Conservation (phyloP, 2,113 vertebrate species). For the Otocyon megalotis region DNA sequence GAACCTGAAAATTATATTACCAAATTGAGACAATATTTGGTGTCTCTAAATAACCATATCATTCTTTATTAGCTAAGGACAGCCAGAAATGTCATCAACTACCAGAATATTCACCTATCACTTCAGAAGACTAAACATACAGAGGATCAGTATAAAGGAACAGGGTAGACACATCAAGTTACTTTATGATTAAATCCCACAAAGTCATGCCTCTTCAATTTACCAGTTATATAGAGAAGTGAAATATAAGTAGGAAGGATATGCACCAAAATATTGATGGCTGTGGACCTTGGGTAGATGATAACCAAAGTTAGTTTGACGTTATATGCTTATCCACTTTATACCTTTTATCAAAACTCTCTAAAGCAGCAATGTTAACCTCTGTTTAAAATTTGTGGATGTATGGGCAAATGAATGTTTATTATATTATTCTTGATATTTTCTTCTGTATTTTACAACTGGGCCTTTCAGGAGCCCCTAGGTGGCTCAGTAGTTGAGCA, state of each 20-base stretch:
- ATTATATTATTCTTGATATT: neutral
- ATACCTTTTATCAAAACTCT: slow-evolving; percentile 8
- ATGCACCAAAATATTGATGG: neutral
- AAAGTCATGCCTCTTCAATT: neutral
- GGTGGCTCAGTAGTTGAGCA: too few relatives aligned
- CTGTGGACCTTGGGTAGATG: neutral
- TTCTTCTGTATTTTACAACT: neutral
- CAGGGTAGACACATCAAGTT: neutral
- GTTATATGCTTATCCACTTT: neutral
- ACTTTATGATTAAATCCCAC: neutral
- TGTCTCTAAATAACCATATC: neutral
- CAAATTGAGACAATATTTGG: neutral
- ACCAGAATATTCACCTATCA: neutral
- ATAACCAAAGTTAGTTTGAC: neutral
- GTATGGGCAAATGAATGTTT: neutral
- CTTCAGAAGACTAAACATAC: neutral
- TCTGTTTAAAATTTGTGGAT: neutral
- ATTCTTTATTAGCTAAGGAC: neutral
- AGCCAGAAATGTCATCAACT: neutral
- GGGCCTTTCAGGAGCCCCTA: neutral
- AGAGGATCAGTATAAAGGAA: neutral
- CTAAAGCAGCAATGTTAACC: neutral
- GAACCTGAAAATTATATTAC: neutral
- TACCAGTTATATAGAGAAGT: neutral
- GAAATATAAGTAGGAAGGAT: neutral